Base-by-base conservation (phyloP, 2,113 vertebrate species). In the Polypterus senegalus region DNA sequence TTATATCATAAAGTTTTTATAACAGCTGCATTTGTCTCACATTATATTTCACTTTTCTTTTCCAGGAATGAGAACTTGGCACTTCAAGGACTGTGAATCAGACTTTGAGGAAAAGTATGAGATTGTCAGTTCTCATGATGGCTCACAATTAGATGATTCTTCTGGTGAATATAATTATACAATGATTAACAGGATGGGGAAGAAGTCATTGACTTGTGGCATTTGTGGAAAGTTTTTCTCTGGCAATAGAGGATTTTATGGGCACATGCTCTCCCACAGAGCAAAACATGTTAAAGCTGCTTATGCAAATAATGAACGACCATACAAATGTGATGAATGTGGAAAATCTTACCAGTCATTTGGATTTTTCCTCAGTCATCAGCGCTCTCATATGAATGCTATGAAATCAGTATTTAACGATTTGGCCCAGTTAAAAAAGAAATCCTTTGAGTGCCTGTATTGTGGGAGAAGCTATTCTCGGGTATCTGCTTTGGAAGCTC, bases 401-500 rank as follows among this genome's bases (percentile, higher is more conserved):
- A 75, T 79, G 11, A 84, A 86, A 67, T 86, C 86, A 3, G 68
- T 86, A 62, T 83, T 83, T 68, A 71, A 81, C 54, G 76, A 84
- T 62, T 69, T 83, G 10, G 81, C 79, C 49, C 73, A 83, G 55
- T 72, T 86, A 51, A 81, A 86, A 69, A 86, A 86, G 64, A 88
- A 85, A 65, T 74, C 83, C 0, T 88, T 88, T 68, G 73, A 82
- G 52, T 88, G 86, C 4, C 81, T 83, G 47, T 74, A 74, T 3
- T 88, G 86, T 58, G 84, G 83, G 3, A 71, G 86, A 4, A 79
- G 67, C 69, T 88, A 88, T 70, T 88, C 86, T 7, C 83, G 84
- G 0, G 81, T 79, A 9, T 86, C 86, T 5, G 86, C 86, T 52
- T 83, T 88, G 2, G 84, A 88, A n/a, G 86, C 86, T 4, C 86